phyloP scores from a whole-genome alignment of 1,140 invertebrate species.

The Anoplolepis gracilipes region DNA sequence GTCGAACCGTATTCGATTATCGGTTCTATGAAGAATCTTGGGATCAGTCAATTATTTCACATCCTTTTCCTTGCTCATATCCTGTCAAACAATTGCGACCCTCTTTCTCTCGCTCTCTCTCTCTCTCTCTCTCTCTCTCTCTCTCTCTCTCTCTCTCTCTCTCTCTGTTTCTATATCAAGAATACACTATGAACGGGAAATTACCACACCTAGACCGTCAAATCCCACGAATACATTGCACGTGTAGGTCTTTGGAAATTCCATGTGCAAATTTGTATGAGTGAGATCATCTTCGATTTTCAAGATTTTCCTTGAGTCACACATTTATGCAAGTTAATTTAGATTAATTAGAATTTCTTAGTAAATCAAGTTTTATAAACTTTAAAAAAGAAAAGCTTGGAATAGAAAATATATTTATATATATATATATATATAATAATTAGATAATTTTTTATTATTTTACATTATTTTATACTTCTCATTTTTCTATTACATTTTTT shows the following conservation, averaged over 20 bases:
- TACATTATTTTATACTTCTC: too few species aligned
- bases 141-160: too few species aligned
- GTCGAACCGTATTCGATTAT: slow-evolving; percentile 13
- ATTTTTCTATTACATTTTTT: background rate
- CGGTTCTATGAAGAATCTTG: background rate
- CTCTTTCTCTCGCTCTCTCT: background rate
- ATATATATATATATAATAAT: background rate
- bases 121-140: background rate
- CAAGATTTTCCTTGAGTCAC: background rate
- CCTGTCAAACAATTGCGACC: slow-evolving; percentile 37
- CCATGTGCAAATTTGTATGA: background rate
- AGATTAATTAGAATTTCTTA: background rate
- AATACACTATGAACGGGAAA: slow-evolving; percentile 23
- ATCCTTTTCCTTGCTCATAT: slow-evolving; percentile 59
- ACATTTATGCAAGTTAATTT: background rate
- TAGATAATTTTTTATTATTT: background rate
- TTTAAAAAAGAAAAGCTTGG: background rate
- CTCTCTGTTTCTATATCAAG: background rate
- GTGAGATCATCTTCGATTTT: background rate
- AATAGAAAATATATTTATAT: slow-evolving; percentile 1
- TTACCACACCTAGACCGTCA: slow-evolving; percentile 31
- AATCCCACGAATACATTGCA: background rate
- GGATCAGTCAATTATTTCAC: slow-evolving; percentile 35
- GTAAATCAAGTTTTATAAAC: background rate
- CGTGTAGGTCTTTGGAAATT: background rate